Evolutionary conservation across 2,113 vertebrate species (phyloP), one percentile per base, ranked within the genome.

Genomic region (Brienomyrus brachyistius): DNA sequence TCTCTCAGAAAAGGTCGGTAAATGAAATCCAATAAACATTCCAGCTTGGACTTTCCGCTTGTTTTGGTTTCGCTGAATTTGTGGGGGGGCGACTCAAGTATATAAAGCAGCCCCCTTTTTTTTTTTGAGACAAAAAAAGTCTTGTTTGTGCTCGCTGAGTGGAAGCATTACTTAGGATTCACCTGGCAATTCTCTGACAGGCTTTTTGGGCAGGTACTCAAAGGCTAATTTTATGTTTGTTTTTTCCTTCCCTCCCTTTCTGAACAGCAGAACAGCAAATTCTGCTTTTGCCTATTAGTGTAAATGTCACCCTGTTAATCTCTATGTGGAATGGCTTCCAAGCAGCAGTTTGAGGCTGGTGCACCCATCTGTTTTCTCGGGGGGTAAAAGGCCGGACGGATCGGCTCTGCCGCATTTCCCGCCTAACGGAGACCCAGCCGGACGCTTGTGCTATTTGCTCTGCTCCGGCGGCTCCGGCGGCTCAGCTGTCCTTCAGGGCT

Each of bases 21-120:
- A 62, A 89, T 86, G 47, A 62, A 90, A 51, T 85, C n/a, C 35
- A 59, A 40, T 54, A 59, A 59, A 62, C 54, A 40, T 88, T 51
- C 62, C 84, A 77, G n/a, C 31, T 87, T 19, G 10, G 62, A 35
- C 43, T 88, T 59, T 66, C 21, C 86, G 8, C 50, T 52, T 86
- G 45, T 50, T 56, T 19, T 19, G 31, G 31, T n/a, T 48, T 48
- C 45, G 10, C 9, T 47, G 45, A 43, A 80, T 80, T 43, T 80
- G 74, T 43, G 74, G 74, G 74, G 74, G 17, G n/a, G 5, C 43
- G 35, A 51, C 83, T 86, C 23, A 48, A 86, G 48, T 48, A 48
- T 50, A 86, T 86, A 86, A 50, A 15, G 31, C 27, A 21, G 31
- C 1, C 51, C 31, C 1, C 0, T 31, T 31, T 40, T 31, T 43